Conservation (phyloP, 2,797 vertebrate species). For the Aratinga solstitialis region DNA sequence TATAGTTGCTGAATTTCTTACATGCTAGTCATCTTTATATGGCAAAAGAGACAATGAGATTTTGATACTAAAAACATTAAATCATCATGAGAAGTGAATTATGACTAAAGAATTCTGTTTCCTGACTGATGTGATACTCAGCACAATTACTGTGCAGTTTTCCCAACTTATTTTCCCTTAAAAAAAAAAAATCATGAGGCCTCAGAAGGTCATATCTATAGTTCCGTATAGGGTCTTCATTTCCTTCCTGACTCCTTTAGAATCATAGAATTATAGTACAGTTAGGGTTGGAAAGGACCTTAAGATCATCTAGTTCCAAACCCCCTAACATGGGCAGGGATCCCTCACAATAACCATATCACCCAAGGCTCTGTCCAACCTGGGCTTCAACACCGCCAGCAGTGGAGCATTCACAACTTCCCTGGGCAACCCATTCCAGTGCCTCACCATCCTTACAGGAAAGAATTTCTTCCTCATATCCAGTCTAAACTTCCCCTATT, state of each 20-base stretch:
- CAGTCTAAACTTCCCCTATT: too few species aligned
- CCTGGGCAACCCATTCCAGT: too few species aligned
- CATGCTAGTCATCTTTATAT: neutral
- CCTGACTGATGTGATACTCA: neutral
- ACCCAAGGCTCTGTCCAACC: too few species aligned
- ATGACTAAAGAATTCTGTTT: neutral
- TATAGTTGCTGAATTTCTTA: neutral
- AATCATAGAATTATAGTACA: too few species aligned
- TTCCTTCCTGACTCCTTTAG: neutral
- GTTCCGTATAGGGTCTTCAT: neutral
- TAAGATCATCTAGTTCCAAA: too few species aligned
- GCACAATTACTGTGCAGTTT: neutral
- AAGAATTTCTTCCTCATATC: too few species aligned
- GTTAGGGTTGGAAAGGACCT: too few species aligned
- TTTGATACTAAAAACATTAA: neutral
- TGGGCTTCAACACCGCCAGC: too few species aligned
- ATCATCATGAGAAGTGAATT: neutral
- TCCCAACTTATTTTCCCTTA: neutral
- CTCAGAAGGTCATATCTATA: neutral
- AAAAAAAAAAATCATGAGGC: neutral
- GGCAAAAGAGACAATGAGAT: neutral
- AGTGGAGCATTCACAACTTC: too few species aligned
- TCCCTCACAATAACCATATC: too few species aligned
- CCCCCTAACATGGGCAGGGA: too few species aligned
- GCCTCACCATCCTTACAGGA: too few species aligned